Percentiles rank a stretch among this genome's conserved stretches.
phyloP scores from a whole-genome alignment of 1,140 invertebrate genomes.

The Aricia agestis region DNA sequence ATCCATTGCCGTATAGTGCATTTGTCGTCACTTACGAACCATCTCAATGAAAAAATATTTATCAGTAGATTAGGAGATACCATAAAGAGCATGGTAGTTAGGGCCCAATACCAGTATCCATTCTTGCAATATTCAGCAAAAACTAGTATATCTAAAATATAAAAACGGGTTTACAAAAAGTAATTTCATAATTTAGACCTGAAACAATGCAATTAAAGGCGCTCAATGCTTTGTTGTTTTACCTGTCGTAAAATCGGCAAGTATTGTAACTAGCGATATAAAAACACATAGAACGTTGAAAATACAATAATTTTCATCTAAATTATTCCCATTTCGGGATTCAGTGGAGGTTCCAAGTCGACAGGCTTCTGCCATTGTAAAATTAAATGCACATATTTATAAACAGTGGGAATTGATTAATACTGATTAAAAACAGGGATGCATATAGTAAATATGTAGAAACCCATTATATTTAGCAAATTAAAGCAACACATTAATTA shows the following conservation, averaged over 20 bases:
- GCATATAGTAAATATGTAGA: neutral
- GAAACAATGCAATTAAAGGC: neutral
- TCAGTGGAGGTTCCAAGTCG: slow-evolving; percentile 49
- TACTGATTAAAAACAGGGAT: neutral
- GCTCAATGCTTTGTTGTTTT: neutral
- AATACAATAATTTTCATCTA: slow-evolving; percentile 66
- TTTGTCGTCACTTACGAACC: slow-evolving; percentile 58
- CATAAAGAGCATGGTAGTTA: slow-evolving; percentile 58
- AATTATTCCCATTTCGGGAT: slow-evolving; percentile 45
- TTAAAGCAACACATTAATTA: neutral
- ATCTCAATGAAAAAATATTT: slow-evolving; percentile 66
- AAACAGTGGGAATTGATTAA: neutral
- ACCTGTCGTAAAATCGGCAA: slow-evolving; percentile 70
- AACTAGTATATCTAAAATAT: slow-evolving; percentile 62
- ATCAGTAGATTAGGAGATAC: slow-evolving; percentile 59
- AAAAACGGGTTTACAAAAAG: slow-evolving; percentile 7
- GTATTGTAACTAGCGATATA: slow-evolving; percentile 66
- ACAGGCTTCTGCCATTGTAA: slow-evolving; percentile 66
- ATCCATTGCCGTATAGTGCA: slow-evolving; percentile 55
- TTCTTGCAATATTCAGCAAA: slow-evolving; percentile 67
- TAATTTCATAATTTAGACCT: neutral
- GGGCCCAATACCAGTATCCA: slow-evolving; percentile 57
- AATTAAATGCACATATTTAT: slow-evolving; percentile 65
- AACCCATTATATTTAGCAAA: neutral
- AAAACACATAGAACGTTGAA: slow-evolving; percentile 68